Evolutionary conservation across 2,113 vertebrate species (phyloP), one percentile per base, ranked within the genome.

Genomic region (Xyrauchen texanus): DNA sequence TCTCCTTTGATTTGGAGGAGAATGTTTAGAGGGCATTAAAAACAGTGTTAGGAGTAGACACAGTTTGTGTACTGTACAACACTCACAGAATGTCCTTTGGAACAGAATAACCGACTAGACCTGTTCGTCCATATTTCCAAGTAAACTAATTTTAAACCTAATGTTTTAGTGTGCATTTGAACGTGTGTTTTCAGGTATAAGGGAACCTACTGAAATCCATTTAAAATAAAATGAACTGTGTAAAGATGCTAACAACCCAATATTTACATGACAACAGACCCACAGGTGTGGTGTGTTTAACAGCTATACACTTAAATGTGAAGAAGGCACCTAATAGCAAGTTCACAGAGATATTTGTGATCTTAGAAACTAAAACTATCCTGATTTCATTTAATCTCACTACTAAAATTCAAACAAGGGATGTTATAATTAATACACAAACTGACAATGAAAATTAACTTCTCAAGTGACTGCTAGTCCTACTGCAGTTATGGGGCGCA

Each of bases 1-100:
- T 73, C 9, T 60, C 6, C 44, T 73, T 61, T 61, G n/a, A 73
- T 61, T 53, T 46, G n/a, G 55, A 72, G n/a, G 16, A n/a, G 55
- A n/a, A 72, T 60, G 70, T 72, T 72, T 73, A 21, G 55, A 73
- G 9, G 55, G 44, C 70, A 16, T n/a, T 61, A 61, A 73, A 47
- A 60, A 73, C 55, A 73, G 70, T 45, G 70, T 34, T 34, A 34
- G 21, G 21, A 34, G 21, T 10, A 61, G 55, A 72, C 4, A 4
- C 0, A 5, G 9, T n/a, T 72, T 60, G n/a, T 34, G 21, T 34
- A 34, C 21, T 34, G 21, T 34, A 34, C 21, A 34, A 34, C 21
- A 34, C 53, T 45, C 55, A 58, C 13, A 34, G 21, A 3, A 15
- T 58, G 7, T 58, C 15, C 55, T 7, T 58, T 58, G 13, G 6